These are phyloP conservation scores for Parambassis ranga DNA, from an alignment of 2,797 vertebrate genomes.

Conservation along the genomic window DNA sequence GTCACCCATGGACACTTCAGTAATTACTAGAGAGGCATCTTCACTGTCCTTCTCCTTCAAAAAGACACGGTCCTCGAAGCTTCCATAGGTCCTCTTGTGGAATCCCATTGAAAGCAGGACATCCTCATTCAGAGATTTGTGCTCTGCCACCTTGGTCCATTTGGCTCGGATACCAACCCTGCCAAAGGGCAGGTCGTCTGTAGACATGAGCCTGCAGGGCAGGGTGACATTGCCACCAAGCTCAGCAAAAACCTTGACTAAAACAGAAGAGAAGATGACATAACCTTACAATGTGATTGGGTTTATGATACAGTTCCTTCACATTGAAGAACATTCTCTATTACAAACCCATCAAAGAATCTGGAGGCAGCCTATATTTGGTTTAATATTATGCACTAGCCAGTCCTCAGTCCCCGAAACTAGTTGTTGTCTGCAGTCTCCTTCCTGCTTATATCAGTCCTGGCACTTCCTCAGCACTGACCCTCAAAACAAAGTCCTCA, in stretches of 20 bases:
- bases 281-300: not conserved
- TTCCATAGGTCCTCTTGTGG: slow-evolving; percentile 84
- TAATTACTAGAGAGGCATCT: slow-evolving; percentile 87
- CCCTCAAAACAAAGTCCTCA: slow-evolving; percentile 34
- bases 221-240: slow-evolving; percentile 83
- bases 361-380: slow-evolving; percentile 32
- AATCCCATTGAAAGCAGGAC: slow-evolving; percentile 90
- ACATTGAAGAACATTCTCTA: not conserved
- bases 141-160: slow-evolving; percentile 90
- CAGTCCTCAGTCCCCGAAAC: slow-evolving; percentile 33
- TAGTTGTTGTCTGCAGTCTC: slow-evolving; percentile 29
- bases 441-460: slow-evolving; percentile 32
- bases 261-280: slow-evolving; percentile 46
- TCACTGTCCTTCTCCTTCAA: slow-evolving; percentile 76
- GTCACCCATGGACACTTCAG: slow-evolving; percentile 82
- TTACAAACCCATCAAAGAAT: slow-evolving; percentile 28
- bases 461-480: slow-evolving; percentile 35
- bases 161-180: slow-evolving; percentile 83
- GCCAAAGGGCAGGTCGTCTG: slow-evolving; percentile 60
- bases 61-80: slow-evolving; percentile 81
- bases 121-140: slow-evolving; percentile 81
- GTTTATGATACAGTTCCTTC: not conserved
- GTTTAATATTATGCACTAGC: slow-evolving; percentile 33
- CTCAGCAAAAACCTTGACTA: slow-evolving; percentile 75
- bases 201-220: slow-evolving; percentile 43